Conservation (phyloP, 2,113 vertebrate species). For the Neolamprologus sp. region DNA sequence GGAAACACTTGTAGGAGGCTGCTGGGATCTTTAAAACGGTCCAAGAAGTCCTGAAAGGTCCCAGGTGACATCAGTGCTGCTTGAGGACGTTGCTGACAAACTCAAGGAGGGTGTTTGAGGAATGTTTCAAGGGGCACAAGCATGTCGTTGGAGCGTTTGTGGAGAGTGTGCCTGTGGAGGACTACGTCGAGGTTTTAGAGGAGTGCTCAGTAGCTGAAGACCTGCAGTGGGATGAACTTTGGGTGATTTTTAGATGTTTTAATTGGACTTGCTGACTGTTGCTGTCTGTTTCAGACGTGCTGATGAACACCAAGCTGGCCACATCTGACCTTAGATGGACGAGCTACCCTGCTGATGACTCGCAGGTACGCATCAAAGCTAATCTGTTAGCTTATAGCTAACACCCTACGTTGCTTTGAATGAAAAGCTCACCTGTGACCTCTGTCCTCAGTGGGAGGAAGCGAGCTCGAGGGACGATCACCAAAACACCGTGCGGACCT, state of each 20-base stretch:
- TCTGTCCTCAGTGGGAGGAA: constrained; percentile 78
- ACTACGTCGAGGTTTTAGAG: fast-evolving
- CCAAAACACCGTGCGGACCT: constrained; percentile 74
- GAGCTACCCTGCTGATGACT: constrained; percentile 62
- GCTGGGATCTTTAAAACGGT: not conserved
- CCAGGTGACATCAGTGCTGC: fast-evolving
- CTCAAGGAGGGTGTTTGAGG: not conserved
- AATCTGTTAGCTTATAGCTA: not conserved
- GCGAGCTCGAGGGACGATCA: constrained; percentile 78
- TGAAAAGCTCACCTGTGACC: not conserved
- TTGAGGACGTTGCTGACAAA: not conserved
- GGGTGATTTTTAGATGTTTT: not conserved
- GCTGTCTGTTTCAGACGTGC: constrained; percentile 68
- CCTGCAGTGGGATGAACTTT: not conserved
- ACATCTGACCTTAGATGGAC: constrained; percentile 83
- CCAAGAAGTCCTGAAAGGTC: not conserved
- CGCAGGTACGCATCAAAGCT: constrained; percentile 15
- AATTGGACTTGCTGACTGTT: not conserved
- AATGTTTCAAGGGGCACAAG: not conserved
- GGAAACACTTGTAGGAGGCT: fast-evolving
- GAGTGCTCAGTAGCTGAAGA: not conserved
- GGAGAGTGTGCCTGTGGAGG: fast-evolving
- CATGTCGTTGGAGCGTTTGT: fast-evolving
- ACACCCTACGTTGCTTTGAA: fast-evolving
- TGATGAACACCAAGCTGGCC: constrained; percentile 81